These are phyloP conservation scores for Bos taurus DNA, from an alignment of 2,113 vertebrate genomes.

Conservation along the genomic window DNA sequence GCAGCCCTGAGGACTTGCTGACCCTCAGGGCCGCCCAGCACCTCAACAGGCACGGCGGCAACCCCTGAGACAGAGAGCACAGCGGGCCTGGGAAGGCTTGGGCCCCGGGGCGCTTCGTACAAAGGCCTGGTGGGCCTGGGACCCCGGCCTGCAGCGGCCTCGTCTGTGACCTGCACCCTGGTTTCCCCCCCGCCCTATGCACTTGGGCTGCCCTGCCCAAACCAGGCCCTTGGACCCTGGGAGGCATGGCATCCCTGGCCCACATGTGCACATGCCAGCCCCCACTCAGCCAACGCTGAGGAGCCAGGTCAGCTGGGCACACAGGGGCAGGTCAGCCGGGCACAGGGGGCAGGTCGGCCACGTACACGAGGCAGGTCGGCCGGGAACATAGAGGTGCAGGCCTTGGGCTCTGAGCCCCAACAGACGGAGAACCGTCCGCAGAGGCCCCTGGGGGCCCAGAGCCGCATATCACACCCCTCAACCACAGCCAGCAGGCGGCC, in stretches of 20 bases:
- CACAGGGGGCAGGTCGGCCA: no score
- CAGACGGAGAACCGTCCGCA: accelerated
- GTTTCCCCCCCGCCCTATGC: accelerated
- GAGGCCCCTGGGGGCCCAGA: no score
- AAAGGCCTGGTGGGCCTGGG: background rate
- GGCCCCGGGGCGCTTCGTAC: accelerated
- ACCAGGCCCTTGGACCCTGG: background rate
- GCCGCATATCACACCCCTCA: background rate
- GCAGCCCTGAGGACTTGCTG: background rate
- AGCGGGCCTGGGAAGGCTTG: accelerated
- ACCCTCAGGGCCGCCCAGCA: accelerated
- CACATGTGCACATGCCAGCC: background rate
- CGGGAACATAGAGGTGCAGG: accelerated
- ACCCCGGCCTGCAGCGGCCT: background rate
- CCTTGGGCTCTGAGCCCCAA: background rate
- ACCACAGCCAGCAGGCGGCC: background rate
- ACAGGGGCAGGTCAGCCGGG: accelerated
- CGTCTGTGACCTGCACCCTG: accelerated
- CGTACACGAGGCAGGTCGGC: no score
- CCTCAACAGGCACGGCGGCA: accelerated
- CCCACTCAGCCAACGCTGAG: accelerated
- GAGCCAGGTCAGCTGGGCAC: no score
- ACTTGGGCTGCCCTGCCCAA: background rate
- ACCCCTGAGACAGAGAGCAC: background rate
- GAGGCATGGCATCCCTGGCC: background rate